Percentiles rank a stretch among this genome's conserved stretches.
Conservation (phyloP, 2,797 vertebrate species). For the Kryptopterus vitreolus region DNA sequence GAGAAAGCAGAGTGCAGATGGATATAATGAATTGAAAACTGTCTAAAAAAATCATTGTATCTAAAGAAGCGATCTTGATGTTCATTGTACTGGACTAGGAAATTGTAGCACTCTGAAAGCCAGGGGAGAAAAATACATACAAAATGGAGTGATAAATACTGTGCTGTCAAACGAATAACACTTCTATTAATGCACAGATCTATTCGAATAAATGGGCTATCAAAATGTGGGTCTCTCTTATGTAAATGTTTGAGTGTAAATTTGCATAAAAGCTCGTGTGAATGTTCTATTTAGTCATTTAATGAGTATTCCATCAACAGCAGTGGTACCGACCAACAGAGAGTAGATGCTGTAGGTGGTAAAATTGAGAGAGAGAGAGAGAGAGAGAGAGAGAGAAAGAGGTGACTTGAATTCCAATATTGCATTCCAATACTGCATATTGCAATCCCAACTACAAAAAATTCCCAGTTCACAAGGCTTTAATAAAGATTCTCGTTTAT, state of each 20-base stretch:
- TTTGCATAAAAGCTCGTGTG: conserved; percentile 12
- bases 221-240: not conserved
- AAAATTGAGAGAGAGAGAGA: not conserved
- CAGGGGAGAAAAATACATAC: not conserved
- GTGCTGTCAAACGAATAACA: not conserved
- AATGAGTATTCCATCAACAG: conserved; percentile 35
- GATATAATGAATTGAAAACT: conserved; percentile 2
- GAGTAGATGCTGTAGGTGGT: conserved; percentile 16
- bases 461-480: not conserved
- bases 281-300: conserved; percentile 35
- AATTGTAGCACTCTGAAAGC: not conserved
- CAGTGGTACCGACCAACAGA: conserved; percentile 27
- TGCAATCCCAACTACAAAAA: not conserved
- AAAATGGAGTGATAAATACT: not conserved
- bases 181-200: conserved; percentile 19
- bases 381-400: not conserved
- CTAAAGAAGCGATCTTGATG: not conserved
- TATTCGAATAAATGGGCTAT: not conserved
- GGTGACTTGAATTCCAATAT: conserved; percentile 2
- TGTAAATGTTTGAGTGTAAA: conserved; percentile 1
- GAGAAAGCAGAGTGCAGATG: not conserved
- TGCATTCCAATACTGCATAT: not conserved
- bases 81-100: not conserved
- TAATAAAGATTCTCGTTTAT: not conserved
- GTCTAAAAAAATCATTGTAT: not conserved